These are phyloP conservation scores for Pangasianodon gigas DNA, from an alignment of 2,113 vertebrate species.

Conservation along the genomic window DNA sequence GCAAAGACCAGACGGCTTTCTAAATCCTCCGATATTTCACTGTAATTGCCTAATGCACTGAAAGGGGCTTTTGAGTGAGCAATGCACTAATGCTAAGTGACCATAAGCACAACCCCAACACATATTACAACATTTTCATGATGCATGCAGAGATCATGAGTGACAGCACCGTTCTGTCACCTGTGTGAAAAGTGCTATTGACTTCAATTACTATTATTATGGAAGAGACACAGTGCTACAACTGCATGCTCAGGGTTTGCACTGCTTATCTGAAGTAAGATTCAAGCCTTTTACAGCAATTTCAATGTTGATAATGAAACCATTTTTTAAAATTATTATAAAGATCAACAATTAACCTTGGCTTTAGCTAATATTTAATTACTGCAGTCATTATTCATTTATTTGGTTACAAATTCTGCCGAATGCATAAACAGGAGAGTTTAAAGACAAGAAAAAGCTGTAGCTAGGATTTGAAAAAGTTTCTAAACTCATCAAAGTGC, in stretches of 20 bases:
- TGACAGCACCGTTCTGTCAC: not conserved
- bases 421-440: not conserved
- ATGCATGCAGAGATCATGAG: conserved; percentile 12
- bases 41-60: conserved; percentile 44
- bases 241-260: not conserved
- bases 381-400: not conserved
- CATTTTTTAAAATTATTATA: not conserved
- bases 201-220: not conserved
- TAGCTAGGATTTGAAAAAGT: not conserved
- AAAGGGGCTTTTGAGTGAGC: conserved; percentile 30
- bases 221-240: not conserved
- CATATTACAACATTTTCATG: conserved; percentile 29
- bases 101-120: conserved; percentile 5
- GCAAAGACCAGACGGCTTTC: conserved; percentile 1
- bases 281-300: not conserved
- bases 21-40: not conserved
- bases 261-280: not conserved
- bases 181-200: not conserved
- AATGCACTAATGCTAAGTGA: conserved; percentile 22
- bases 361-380: not conserved
- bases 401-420: not conserved
- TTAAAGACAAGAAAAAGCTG: not conserved
- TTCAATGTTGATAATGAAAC: not conserved
- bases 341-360: not conserved
- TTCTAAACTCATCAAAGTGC: not conserved